Evolutionary conservation across 2,113 vertebrate genomes (phyloP).

Genomic region (Cathartes aura): DNA sequence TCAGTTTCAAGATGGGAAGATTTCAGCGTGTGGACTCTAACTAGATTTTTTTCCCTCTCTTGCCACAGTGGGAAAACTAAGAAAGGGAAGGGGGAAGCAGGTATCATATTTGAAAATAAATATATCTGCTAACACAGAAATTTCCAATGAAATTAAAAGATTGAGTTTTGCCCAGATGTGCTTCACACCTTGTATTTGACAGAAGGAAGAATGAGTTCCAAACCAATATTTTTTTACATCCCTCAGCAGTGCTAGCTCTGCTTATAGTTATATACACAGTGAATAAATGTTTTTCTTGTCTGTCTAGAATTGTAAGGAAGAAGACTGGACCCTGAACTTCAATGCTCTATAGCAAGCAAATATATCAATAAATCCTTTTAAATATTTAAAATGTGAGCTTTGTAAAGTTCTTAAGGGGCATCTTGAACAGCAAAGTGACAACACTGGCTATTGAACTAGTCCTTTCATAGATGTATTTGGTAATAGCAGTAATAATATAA

Average conservation of each 20-base stretch:
- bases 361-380: neutral
- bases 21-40: neutral
- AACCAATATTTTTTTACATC: neutral
- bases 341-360: neutral
- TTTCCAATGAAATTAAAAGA: neutral
- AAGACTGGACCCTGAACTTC: neutral
- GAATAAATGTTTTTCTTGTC: neutral
- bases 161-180: neutral
- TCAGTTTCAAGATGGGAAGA: neutral
- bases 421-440: neutral
- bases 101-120: neutral
- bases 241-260: accelerated
- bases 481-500: neutral
- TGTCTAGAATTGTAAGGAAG: neutral
- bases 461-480: neutral
- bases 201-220: neutral
- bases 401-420: neutral
- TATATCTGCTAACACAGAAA: neutral
- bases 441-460: neutral
- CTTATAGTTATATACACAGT: neutral
- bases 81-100: neutral
- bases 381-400: neutral
- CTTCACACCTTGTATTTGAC: neutral
- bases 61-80: neutral
- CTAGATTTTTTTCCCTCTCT: neutral